Percentiles rank a stretch among this genome's conserved stretches.
These are phyloP conservation scores for Apostichopus parvimensis DNA, from an alignment of 35 echinoderm and acorn worm species.

Conservation along the genomic window DNA sequence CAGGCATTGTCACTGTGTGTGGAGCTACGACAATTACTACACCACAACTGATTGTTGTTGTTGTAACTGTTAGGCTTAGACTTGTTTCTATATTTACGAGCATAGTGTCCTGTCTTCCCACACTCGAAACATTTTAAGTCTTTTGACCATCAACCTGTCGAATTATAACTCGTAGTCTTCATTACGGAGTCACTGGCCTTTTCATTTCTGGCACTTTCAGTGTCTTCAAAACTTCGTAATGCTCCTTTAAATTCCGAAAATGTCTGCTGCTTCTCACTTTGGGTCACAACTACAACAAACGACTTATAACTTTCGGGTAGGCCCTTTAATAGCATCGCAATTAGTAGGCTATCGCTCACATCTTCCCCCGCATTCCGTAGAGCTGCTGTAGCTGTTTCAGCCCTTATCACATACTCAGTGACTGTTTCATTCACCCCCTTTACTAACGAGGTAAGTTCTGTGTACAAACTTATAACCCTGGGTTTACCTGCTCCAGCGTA, in stretches of 20 bases:
- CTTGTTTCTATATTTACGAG: background rate
- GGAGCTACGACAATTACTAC: too few relatives aligned
- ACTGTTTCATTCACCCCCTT: background rate
- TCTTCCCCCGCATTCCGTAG: constrained; percentile 20
- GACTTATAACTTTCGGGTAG: constrained; percentile 34
- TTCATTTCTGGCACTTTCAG: constrained; percentile 46
- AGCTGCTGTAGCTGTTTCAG: too few relatives aligned
- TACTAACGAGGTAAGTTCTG: constrained; percentile 59
- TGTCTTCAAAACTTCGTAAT: constrained; percentile 47
- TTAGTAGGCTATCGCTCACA: constrained; percentile 22
- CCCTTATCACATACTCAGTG: too few relatives aligned
- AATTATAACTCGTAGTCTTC: background rate
- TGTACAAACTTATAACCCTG: constrained; percentile 50
- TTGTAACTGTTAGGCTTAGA: too few relatives aligned
- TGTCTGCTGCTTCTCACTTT: constrained; percentile 27
- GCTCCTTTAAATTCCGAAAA: constrained; percentile 56
- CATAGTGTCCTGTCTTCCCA: constrained; percentile 40
- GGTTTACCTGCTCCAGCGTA: constrained; percentile 8
- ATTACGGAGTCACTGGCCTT: background rate
- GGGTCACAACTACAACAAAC: constrained; percentile 29
- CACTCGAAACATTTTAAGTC: constrained; percentile 39
- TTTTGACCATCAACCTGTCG: background rate
- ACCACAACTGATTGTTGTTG: background rate
- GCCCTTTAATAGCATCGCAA: constrained; percentile 59
- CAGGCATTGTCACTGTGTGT: too few relatives aligned